Evolutionary conservation across 2,888 invertebrate species (phyloP).

Genomic region (Melangyna quadrimaculata): DNA sequence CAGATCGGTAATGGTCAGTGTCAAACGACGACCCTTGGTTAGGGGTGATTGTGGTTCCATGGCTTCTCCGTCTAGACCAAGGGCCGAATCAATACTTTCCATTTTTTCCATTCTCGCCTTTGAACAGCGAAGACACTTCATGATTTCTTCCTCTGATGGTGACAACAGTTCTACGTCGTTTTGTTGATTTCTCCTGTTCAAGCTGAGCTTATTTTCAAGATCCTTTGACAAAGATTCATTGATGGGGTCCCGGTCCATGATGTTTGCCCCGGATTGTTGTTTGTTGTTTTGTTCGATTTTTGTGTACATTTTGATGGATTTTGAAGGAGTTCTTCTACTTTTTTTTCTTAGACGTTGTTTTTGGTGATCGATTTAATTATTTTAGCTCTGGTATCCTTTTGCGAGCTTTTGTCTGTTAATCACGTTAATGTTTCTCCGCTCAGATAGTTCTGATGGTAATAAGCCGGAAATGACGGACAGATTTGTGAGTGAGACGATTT

Average conservation of each 20-base stretch:
- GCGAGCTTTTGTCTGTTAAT: slow-evolving; percentile 51
- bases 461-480: not conserved
- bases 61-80: slow-evolving; percentile 79
- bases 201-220: slow-evolving; percentile 48
- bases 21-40: slow-evolving; percentile 78
- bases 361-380: slow-evolving; percentile 32
- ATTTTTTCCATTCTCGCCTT: slow-evolving; percentile 77
- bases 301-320: slow-evolving; percentile 72
- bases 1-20: slow-evolving; percentile 80
- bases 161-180: slow-evolving; percentile 11
- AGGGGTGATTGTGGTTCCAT: slow-evolving; percentile 54
- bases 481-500: slow-evolving; percentile 15
- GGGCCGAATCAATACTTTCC: slow-evolving; percentile 80
- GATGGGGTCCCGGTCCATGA: slow-evolving; percentile 14
- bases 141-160: not conserved
- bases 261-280: slow-evolving; percentile 2
- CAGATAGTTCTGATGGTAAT: slow-evolving; percentile 23
- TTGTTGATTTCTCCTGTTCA: slow-evolving; percentile 46
- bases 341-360: not conserved
- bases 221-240: slow-evolving; percentile 49
- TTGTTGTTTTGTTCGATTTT: slow-evolving; percentile 71
- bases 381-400: slow-evolving; percentile 64
- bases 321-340: slow-evolving; percentile 39
- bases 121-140: slow-evolving; percentile 39
- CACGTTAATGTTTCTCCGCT: slow-evolving; percentile 53